Percentiles rank a stretch among this genome's conserved stretches.
phyloP scores from a whole-genome alignment of 2,888 invertebrate species.

The Spodoptera exigua region DNA sequence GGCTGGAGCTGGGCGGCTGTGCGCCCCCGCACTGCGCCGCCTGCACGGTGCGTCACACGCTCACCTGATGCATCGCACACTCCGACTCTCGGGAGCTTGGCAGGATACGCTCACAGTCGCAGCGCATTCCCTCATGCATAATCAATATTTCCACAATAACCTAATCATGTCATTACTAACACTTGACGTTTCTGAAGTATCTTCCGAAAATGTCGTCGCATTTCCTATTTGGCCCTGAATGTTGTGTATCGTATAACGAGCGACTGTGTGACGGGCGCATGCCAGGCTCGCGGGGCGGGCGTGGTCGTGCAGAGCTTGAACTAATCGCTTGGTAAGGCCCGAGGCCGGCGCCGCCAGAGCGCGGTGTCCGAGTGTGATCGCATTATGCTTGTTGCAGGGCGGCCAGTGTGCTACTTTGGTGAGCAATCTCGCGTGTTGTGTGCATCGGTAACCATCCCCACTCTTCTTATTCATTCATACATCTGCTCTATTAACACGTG shows the following conservation, averaged over 20 bases:
- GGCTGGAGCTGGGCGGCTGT: slow-evolving; percentile 91
- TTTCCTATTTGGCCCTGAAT: no score
- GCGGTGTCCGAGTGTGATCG: slow-evolving; percentile 76
- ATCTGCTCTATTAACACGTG: slow-evolving; percentile 83
- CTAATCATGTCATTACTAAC: no score
- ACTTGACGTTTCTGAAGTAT: no score
- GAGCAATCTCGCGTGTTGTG: slow-evolving; percentile 98
- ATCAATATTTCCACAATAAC: no score
- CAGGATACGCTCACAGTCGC: slow-evolving; percentile 7
- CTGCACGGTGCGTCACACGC: slow-evolving; percentile 79
- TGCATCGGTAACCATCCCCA: slow-evolving; percentile 97
- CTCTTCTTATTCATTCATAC: slow-evolving; percentile 91
- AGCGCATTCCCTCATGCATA: no score
- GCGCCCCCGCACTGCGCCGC: slow-evolving; percentile 90
- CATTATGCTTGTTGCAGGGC: slow-evolving; percentile 92
- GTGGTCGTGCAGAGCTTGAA: slow-evolving; percentile 43
- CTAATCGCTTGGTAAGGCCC: slow-evolving; percentile 40
- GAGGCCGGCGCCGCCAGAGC: slow-evolving; percentile 36
- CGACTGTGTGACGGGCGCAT: neutral
- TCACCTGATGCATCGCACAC: slow-evolving; percentile 23
- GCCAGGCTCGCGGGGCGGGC: slow-evolving; percentile 16
- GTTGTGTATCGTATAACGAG: no score
- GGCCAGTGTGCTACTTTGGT: slow-evolving; percentile 98
- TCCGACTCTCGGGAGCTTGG: slow-evolving; percentile 5
- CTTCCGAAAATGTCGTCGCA: no score